Evolutionary conservation across 2,888 invertebrate genomes (phyloP), one percentile per base, ranked within the genome.

Genomic region (Fragum sueziense): DNA sequence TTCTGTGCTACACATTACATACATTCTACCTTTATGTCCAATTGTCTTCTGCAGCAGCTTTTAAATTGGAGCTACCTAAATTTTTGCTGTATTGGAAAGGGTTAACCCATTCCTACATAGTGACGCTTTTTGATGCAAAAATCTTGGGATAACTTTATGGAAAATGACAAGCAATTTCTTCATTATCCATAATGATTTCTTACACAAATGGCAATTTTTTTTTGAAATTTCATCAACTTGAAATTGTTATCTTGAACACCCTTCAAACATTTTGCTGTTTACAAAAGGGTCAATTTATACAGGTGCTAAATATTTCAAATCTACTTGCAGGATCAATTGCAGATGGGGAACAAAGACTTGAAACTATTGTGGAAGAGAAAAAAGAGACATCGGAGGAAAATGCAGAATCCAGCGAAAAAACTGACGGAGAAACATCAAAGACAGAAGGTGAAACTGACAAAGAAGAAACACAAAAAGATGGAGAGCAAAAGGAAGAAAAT

Each of bases 301-400:
- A 41, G 9, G 41, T 41, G 41, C 41, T 41, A 41, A 11, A 41
- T 17, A 9, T 41, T 41, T 41, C 41, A 41, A 41, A 41, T 17
- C 17, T 41, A 17, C 17, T 62, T 65, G 14, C 41, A 65, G 65
- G 65, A 34, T 65, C 65, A 20, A 27, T 65, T 2, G 41, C 41
- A 37, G 70, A 70, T 70, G 70, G 70, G n/a, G 70, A 70, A 70
- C 80, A 84, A 59, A 70, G 80, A 41, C 71, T 86, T 51, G 86
- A 84, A 54, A 86, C 87, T 0, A 87, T 87, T 62, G 80, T 82
- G 3, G 87, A 87, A 61, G 87, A 87, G 33, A 87, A 86, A 73
- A 83, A 78, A 70, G 83, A 78, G 69, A 72, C 34, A 7, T 76
- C 83, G 33, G 76, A 80, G n/a, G 78, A 83, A 51, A 77, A 70